Conservation (phyloP, 2,113 vertebrate species). For the Emberiza fucata region DNA sequence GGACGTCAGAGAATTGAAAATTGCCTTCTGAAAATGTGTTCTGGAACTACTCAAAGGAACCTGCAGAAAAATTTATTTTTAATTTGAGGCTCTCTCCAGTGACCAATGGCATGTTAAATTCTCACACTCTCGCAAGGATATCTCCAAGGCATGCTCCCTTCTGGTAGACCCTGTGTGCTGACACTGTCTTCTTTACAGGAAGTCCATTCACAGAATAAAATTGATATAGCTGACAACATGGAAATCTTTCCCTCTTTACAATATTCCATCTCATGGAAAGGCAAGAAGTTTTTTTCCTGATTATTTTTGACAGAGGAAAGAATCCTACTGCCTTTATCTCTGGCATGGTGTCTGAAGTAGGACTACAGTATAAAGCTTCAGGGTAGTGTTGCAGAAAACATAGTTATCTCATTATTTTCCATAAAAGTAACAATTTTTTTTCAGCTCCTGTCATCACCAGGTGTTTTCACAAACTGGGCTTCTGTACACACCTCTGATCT, state of each 20-base stretch:
- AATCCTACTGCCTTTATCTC: background rate
- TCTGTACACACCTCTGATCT: background rate
- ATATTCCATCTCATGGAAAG: background rate
- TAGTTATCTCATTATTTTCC: background rate
- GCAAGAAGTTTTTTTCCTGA: background rate
- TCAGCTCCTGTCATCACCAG: background rate
- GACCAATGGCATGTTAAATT: background rate
- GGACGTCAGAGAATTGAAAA: background rate
- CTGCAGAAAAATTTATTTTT: background rate
- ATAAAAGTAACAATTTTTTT: background rate
- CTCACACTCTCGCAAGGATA: background rate
- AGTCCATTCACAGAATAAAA: background rate
- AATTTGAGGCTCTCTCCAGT: background rate
- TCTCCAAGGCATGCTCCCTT: background rate
- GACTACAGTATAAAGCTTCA: background rate
- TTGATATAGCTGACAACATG: background rate
- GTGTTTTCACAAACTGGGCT: background rate
- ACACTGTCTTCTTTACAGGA: background rate
- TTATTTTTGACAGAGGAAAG: background rate
- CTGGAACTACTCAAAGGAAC: background rate
- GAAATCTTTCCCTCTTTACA: background rate
- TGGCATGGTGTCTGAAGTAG: rapidly evolving
- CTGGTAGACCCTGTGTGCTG: background rate
- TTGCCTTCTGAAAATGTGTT: background rate
- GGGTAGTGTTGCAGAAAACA: background rate